Percentiles rank a stretch among this genome's conserved stretches.
Evolutionary conservation across 2,797 vertebrate genomes (phyloP).

Genomic region (Schizothorax lantsangensis): DNA sequence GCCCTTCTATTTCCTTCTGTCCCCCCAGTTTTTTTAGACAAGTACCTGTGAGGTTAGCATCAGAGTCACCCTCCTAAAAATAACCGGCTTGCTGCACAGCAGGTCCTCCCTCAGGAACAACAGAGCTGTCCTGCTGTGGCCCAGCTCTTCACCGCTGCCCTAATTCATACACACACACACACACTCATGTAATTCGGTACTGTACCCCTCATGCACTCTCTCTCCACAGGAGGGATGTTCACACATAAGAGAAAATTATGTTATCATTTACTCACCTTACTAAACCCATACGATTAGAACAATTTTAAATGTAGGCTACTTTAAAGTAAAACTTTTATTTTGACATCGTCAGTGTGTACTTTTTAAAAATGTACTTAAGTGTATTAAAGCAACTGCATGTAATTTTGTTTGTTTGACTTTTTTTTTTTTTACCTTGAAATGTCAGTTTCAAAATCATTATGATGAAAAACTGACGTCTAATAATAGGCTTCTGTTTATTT

Average conservation of each 20-base stretch:
- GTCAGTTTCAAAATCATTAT: too few relatives aligned
- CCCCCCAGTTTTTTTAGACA: constrained; percentile 19
- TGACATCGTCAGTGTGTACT: neutral
- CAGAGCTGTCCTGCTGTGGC: constrained; percentile 58
- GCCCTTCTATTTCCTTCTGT: constrained; percentile 45
- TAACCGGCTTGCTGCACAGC: constrained; percentile 74
- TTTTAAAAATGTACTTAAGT: neutral
- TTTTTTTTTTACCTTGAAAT: too few relatives aligned
- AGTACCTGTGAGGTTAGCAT: constrained; percentile 65
- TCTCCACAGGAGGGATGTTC: constrained; percentile 2
- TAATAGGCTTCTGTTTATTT: neutral
- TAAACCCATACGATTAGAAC: neutral
- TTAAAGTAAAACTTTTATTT: neutral
- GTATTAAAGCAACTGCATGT: neutral
- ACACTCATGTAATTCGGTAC: neutral
- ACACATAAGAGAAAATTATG: neutral
- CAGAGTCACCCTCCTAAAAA: constrained; percentile 79
- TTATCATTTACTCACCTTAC: neutral
- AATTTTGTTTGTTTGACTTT: neutral
- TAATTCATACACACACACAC: constrained; percentile 49
- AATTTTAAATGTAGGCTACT: neutral
- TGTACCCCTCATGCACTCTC: neutral
- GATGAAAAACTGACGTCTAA: neutral
- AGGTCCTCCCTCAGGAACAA: constrained; percentile 63
- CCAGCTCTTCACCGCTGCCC: constrained; percentile 58